A percentile compares a stretch with the other conserved stretches of the same genome.
Evolutionary conservation across 2,113 vertebrate genomes (phyloP).

Genomic region (Passer domesticus): DNA sequence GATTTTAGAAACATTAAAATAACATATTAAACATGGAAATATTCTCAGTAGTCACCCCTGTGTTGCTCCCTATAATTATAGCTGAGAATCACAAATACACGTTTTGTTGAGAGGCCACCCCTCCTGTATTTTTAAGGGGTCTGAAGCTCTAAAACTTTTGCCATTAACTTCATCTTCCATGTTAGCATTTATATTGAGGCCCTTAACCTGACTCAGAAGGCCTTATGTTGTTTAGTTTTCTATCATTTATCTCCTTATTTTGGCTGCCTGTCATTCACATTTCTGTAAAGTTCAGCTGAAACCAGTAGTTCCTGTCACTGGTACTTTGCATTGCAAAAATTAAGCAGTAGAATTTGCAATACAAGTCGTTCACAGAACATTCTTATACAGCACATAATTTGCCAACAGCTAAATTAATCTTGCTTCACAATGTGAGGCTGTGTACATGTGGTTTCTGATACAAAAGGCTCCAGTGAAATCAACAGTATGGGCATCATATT

Average conservation of each 20-base stretch:
- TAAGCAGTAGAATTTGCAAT: slow-evolving; percentile 60
- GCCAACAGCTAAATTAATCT: slow-evolving; percentile 74
- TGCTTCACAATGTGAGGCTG: slow-evolving; percentile 54
- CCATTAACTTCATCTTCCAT: slow-evolving; percentile 18
- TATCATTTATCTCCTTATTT: slow-evolving; percentile 51
- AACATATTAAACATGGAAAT: neutral
- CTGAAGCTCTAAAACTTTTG: slow-evolving; percentile 46
- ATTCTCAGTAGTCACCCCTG: neutral
- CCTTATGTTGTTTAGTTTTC: neutral
- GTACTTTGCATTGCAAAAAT: slow-evolving; percentile 59
- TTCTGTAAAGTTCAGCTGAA: slow-evolving; percentile 67
- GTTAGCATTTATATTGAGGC: slow-evolving; percentile 24
- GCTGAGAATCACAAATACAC: neutral
- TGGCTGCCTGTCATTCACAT: slow-evolving; percentile 49
- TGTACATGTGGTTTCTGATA: slow-evolving; percentile 55
- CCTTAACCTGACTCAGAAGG: slow-evolving; percentile 50
- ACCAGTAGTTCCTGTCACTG: slow-evolving; percentile 59
- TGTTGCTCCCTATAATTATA: neutral
- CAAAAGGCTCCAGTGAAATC: slow-evolving; percentile 45
- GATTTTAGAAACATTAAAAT: neutral
- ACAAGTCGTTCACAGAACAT: slow-evolving; percentile 42
- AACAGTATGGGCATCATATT: slow-evolving; percentile 1
- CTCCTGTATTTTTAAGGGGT: slow-evolving; percentile 22
- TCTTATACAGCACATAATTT: slow-evolving; percentile 65
- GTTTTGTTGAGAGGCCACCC: neutral